Evolutionary conservation across 2,888 invertebrate genomes (phyloP).

Genomic region (Dasysyrphus albostriatus): DNA sequence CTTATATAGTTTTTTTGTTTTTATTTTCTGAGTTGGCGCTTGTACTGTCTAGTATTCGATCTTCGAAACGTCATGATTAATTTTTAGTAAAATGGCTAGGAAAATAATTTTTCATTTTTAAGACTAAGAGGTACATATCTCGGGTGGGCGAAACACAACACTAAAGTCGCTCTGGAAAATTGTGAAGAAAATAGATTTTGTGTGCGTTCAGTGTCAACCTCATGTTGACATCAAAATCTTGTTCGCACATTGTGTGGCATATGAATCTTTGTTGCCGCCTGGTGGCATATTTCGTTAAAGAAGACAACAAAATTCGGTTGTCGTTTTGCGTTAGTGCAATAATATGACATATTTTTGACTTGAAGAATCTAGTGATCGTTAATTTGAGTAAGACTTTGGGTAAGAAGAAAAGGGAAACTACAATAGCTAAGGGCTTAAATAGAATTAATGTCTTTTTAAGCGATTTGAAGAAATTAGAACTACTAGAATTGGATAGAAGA

Average conservation of each 20-base stretch:
- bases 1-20: neutral
- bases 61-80: constrained; percentile 36
- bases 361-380: constrained; percentile 81
- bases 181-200: constrained; percentile 47
- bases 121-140: constrained; percentile 42
- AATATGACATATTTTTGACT: constrained; percentile 83
- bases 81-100: constrained; percentile 51
- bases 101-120: constrained; percentile 62
- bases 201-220: constrained; percentile 69
- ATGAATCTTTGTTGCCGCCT: constrained; percentile 27
- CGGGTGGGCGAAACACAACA: constrained; percentile 67
- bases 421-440: neutral
- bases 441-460: constrained; percentile 7
- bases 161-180: constrained; percentile 12
- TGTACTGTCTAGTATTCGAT: constrained; percentile 51
- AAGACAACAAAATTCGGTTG: constrained; percentile 45
- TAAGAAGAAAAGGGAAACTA: neutral
- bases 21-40: constrained; percentile 60
- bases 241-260: constrained; percentile 38
- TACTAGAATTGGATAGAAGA: too few relatives aligned
- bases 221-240: constrained; percentile 67
- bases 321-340: constrained; percentile 76
- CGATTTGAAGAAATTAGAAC: neutral
- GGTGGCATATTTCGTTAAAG: constrained; percentile 41
- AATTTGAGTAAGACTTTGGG: constrained; percentile 10